Percentiles rank a stretch among this genome's conserved stretches.
These are phyloP conservation scores for Antedon mediterranea DNA, from an alignment of 53 echinoderm and acorn worm genomes.

Conservation along the genomic window DNA sequence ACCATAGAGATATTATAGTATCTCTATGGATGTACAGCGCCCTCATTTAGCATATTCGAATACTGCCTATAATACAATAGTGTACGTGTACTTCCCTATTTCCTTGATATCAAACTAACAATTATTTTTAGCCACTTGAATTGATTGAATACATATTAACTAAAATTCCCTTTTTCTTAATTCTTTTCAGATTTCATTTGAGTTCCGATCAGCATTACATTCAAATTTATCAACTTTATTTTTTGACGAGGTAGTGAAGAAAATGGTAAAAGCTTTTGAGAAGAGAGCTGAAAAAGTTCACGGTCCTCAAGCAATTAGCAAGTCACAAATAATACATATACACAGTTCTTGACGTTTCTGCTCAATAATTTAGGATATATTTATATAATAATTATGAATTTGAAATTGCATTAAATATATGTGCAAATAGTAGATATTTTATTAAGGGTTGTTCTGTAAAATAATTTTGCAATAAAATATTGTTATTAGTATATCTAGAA, in stretches of 20 bases:
- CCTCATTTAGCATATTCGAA: too few species aligned
- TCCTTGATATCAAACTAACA: too few species aligned
- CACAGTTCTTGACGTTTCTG: not conserved
- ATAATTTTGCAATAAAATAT: not conserved
- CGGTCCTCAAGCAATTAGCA: slow-evolving; percentile 34
- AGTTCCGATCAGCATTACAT: slow-evolving; percentile 80
- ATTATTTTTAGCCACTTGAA: not conserved
- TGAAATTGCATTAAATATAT: not conserved
- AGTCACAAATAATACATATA: not conserved
- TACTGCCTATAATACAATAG: too few species aligned
- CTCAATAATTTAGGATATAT: not conserved
- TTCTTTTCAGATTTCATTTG: slow-evolving; percentile 70
- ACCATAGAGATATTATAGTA: too few species aligned
- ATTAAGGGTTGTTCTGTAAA: not conserved
- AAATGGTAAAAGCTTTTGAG: slow-evolving; percentile 89
- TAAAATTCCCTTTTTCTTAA: slow-evolving; percentile 2
- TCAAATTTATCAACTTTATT: slow-evolving; percentile 74
- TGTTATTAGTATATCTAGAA: not conserved
- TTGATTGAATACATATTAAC: not conserved
- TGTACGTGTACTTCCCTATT: too few species aligned
- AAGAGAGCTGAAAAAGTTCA: slow-evolving; percentile 63
- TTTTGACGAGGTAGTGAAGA: slow-evolving; percentile 98
- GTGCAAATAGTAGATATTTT: not conserved
- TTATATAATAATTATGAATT: not conserved
- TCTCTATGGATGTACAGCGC: too few species aligned